Percentiles rank a stretch among this genome's conserved stretches.
Conservation (phyloP, 2,797 vertebrate genomes). For the Euphonia xanthogaster region DNA sequence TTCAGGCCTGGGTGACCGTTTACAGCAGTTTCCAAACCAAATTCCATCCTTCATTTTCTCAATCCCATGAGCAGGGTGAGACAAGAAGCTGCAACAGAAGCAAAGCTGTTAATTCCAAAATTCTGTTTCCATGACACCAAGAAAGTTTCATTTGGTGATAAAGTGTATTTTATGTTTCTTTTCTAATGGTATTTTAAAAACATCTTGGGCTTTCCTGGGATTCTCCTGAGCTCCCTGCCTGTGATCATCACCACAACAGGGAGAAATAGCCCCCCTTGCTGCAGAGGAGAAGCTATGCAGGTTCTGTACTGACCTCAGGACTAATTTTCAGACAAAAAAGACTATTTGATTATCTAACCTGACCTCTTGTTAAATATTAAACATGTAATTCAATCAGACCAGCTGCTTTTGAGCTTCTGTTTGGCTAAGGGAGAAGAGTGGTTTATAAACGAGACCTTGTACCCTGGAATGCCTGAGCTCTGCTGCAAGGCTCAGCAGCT, state of each 20-base stretch:
- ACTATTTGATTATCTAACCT: neutral
- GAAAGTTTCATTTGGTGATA: neutral
- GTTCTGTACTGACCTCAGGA: neutral
- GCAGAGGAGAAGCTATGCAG: neutral
- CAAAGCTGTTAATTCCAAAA: neutral
- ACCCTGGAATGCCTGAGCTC: neutral
- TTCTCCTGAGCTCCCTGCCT: neutral
- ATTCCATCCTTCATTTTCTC: neutral
- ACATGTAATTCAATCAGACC: neutral
- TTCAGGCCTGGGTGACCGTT: neutral
- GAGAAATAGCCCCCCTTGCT: neutral
- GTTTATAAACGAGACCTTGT: neutral
- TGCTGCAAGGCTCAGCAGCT: neutral
- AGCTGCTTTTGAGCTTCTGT: neutral
- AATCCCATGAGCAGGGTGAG: rapidly evolving
- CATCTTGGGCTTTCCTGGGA: neutral
- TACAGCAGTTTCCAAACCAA: neutral
- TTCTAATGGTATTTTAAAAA: neutral
- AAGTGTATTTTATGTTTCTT: neutral
- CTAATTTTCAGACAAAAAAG: neutral
- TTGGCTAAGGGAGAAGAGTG: neutral
- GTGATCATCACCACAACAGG: rapidly evolving
- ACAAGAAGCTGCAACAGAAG: neutral
- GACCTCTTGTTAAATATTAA: neutral
- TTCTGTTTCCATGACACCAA: neutral